A percentile compares a stretch with the other conserved stretches of the same genome.
Conservation (phyloP, 1,140 invertebrate genomes). For the Leptinotarsa defecta region DNA sequence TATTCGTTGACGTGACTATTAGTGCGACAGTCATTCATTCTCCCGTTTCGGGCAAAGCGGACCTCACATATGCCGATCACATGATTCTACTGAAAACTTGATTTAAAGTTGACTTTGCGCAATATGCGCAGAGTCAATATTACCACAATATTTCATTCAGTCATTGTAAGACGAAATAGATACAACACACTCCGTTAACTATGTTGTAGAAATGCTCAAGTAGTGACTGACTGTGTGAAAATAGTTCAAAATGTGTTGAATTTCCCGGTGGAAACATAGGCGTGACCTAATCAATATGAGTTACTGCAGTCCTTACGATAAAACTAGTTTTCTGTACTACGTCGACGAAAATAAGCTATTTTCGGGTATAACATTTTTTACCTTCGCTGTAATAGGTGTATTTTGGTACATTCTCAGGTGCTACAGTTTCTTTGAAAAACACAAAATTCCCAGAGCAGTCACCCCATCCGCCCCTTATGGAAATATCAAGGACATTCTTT, state of each 20-base stretch:
- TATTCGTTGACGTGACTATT: too few relatives aligned
- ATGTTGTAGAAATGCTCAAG: neutral
- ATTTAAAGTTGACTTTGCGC: constrained; percentile 2
- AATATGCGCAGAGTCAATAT: neutral
- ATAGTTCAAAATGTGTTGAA: neutral
- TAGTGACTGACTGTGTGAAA: neutral
- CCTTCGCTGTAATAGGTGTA: constrained; percentile 34
- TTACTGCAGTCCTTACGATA: neutral
- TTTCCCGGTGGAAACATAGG: neutral
- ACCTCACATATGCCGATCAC: constrained; percentile 4
- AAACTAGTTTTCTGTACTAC: constrained; percentile 27
- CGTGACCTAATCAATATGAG: neutral
- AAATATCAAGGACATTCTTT: constrained; percentile 37
- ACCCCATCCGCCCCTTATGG: constrained; percentile 38
- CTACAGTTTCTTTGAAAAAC: constrained; percentile 42
- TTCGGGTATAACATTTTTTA: constrained; percentile 36
- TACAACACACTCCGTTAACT: neutral
- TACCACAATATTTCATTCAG: neutral
- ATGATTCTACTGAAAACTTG: neutral
- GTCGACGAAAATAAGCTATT: constrained; percentile 35
- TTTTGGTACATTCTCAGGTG: constrained; percentile 35
- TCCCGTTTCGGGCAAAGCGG: neutral
- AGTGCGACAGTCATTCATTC: too few relatives aligned
- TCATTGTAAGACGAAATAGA: neutral
- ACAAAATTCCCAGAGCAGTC: constrained; percentile 20